Evolutionary conservation across 2,888 invertebrate species (phyloP).

Genomic region (Nomada fabriciana): DNA sequence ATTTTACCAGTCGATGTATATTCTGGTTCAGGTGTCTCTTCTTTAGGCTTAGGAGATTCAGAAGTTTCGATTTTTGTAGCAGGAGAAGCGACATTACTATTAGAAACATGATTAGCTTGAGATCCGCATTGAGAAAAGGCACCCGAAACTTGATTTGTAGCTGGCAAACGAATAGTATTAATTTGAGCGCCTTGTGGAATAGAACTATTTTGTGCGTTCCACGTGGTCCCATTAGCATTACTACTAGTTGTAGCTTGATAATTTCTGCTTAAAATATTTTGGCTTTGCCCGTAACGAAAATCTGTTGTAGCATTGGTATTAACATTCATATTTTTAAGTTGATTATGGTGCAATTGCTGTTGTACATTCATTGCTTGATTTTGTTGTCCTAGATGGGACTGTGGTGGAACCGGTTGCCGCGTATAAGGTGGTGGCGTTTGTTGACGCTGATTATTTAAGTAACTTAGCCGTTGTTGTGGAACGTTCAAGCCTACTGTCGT

Average conservation of each 20-base stretch:
- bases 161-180: conserved; percentile 71
- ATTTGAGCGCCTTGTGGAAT: conserved; percentile 78
- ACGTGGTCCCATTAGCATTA: conserved; percentile 78
- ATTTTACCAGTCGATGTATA: conserved; percentile 88
- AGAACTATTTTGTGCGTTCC: conserved; percentile 76
- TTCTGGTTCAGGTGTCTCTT: conserved; percentile 85
- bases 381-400: conserved; percentile 72
- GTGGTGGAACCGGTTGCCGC: conserved; percentile 74
- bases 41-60: conserved; percentile 71
- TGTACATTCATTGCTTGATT: conserved; percentile 81
- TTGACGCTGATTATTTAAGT: conserved; percentile 79
- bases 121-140: conserved; percentile 76
- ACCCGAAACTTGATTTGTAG: conserved; percentile 74
- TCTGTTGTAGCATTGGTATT: conserved; percentile 81
- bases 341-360: conserved; percentile 83
- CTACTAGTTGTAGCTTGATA: conserved; percentile 66
- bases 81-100: conserved; percentile 55
- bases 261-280: conserved; percentile 83
- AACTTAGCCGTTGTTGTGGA: conserved; percentile 81
- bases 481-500: conserved; percentile 72
- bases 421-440: conserved; percentile 85
- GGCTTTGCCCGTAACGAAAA: conserved; percentile 83
- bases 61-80: conserved; percentile 64
- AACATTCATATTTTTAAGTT: conserved; percentile 80
- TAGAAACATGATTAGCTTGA: conserved; percentile 71